Percentiles rank a stretch among this genome's conserved stretches.
phyloP scores from a whole-genome alignment of 2,113 vertebrate species.

The Raja brachyura region DNA sequence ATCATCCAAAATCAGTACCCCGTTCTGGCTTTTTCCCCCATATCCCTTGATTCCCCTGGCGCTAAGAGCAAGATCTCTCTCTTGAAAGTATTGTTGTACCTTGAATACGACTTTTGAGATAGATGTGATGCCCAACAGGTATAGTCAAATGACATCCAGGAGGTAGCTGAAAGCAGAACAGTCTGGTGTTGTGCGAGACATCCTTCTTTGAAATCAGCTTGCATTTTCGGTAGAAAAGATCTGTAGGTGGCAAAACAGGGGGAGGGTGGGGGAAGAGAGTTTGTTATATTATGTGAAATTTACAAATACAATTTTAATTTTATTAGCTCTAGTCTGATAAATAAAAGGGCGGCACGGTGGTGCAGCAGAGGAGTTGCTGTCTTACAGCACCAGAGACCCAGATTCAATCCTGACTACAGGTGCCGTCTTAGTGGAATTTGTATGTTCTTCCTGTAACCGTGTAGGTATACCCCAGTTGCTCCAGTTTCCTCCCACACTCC shows the following conservation, averaged over 20 bases:
- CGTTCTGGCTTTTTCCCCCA: too few species aligned
- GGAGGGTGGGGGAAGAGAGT: background rate
- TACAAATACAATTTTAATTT: background rate
- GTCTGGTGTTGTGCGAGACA: conserved; percentile 73
- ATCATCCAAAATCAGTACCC: too few species aligned
- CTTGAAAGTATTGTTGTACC: conserved; percentile 55
- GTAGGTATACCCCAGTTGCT: too few species aligned
- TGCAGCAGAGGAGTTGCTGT: too few species aligned
- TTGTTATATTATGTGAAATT: background rate
- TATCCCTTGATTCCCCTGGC: too few species aligned
- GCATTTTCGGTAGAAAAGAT: conserved; percentile 74
- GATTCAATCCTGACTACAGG: too few species aligned
- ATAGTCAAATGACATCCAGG: conserved; percentile 64
- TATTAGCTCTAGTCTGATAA: background rate
- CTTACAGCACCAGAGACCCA: too few species aligned
- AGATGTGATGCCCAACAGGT: conserved; percentile 80
- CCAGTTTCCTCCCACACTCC: too few species aligned
- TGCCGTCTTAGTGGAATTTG: too few species aligned
- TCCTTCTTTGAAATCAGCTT: conserved; percentile 71
- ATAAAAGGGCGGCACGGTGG: too few species aligned
- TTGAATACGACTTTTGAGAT: conserved; percentile 75
- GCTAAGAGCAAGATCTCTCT: too few species aligned
- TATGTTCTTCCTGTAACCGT: too few species aligned
- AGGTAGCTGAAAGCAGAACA: conserved; percentile 72
- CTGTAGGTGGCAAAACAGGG: conserved; percentile 48